Conservation (phyloP, 1,140 invertebrate genomes). For the Matsumurasca onukii region DNA sequence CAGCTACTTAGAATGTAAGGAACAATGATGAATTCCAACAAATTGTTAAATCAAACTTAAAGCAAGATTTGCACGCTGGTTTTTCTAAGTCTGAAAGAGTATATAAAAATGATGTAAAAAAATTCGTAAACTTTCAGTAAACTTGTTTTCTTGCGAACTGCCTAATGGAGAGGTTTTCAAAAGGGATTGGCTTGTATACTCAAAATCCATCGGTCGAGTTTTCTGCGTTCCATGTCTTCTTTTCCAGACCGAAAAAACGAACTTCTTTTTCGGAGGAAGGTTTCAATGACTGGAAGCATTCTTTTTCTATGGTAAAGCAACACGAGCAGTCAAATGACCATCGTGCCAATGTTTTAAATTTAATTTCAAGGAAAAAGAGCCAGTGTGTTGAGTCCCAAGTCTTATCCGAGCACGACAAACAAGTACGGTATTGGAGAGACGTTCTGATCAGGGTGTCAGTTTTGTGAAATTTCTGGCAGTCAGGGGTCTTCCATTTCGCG, state of each 20-base stretch:
- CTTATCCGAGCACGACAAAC: slow-evolving; percentile 23
- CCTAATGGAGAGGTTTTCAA: background rate
- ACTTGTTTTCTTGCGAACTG: slow-evolving; percentile 2
- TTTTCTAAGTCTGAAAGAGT: background rate
- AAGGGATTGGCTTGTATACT: slow-evolving; percentile 16
- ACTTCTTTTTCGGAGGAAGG: slow-evolving; percentile 27
- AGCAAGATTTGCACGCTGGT: background rate
- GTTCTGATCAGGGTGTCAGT: slow-evolving; percentile 29
- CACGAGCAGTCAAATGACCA: slow-evolving; percentile 13
- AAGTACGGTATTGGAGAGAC: slow-evolving; percentile 31
- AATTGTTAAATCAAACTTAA: background rate
- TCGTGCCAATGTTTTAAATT: background rate
- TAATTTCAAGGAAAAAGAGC: background rate
- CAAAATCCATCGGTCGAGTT: background rate
- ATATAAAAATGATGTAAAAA: slow-evolving; percentile 19
- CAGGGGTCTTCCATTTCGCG: slow-evolving; percentile 35
- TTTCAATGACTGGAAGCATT: slow-evolving; percentile 34
- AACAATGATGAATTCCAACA: background rate
- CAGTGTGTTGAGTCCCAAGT: background rate
- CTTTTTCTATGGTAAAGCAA: background rate
- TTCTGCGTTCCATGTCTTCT: slow-evolving; percentile 9
- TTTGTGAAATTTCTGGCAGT: slow-evolving; percentile 34
- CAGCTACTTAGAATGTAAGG: background rate
- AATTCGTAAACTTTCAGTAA: background rate
- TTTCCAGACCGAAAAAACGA: slow-evolving; percentile 17